Percentiles rank a stretch among this genome's conserved stretches.
phyloP scores from a whole-genome alignment of 1,140 invertebrate genomes.

The Drosophila quadrilineata region DNA sequence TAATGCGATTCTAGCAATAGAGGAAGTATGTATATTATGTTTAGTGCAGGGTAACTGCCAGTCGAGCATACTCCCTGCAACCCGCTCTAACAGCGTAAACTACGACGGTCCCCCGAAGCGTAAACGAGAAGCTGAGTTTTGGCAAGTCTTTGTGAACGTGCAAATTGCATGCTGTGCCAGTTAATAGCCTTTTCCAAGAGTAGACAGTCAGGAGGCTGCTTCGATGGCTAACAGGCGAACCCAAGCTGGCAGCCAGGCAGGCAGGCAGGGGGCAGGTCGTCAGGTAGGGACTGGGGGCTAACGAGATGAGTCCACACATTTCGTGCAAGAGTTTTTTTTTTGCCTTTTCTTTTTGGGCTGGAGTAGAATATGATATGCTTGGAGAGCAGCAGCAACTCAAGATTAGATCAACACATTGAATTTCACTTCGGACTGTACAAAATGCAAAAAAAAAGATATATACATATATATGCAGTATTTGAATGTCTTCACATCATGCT shows the following conservation, averaged over 20 bases:
- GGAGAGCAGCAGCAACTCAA: too few relatives aligned
- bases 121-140: conserved; percentile 66
- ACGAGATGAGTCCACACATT: conserved; percentile 59
- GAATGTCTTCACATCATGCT: conserved; percentile 56
- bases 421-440: conserved; percentile 5
- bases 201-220: too few relatives aligned
- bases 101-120: conserved; percentile 47
- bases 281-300: conserved; percentile 29
- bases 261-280: not conserved
- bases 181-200: conserved; percentile 61
- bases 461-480: conserved; percentile 51
- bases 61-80: not conserved
- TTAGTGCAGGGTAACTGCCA: conserved; percentile 1
- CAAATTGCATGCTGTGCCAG: conserved; percentile 76
- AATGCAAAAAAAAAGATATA: not conserved
- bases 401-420: conserved; percentile 23
- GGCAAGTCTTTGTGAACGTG: conserved; percentile 73
- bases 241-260: conserved; percentile 12
- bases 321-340: too few relatives aligned
- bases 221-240: too few relatives aligned
- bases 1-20: conserved; percentile 25
- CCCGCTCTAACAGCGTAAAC: not conserved
- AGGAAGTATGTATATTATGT: too few relatives aligned
- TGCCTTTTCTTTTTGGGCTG: too few relatives aligned
- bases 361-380: too few relatives aligned